phyloP scores from a whole-genome alignment of 2,113 vertebrate species.

The Hemibagrus wyckioides region DNA sequence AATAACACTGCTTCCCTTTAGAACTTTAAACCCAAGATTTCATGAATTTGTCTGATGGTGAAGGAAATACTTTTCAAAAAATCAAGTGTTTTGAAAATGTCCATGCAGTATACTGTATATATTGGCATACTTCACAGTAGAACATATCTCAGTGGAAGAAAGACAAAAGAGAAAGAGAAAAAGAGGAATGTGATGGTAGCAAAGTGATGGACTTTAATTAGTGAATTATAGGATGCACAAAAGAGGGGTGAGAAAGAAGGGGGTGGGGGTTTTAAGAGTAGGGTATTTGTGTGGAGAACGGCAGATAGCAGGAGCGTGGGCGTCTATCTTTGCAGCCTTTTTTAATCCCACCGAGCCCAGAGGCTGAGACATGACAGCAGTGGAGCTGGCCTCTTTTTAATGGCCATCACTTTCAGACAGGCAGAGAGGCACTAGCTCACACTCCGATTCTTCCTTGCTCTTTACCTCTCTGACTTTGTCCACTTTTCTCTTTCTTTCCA shows the following conservation, averaged over 20 bases:
- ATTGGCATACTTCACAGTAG: background rate
- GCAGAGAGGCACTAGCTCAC: slow-evolving; percentile 21
- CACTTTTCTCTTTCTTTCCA: background rate
- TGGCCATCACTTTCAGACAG: slow-evolving; percentile 49
- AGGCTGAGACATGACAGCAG: slow-evolving; percentile 45
- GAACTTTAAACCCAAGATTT: background rate
- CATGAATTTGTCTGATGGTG: background rate
- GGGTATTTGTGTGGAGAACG: slow-evolving; percentile 10
- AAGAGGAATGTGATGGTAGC: slow-evolving; percentile 3
- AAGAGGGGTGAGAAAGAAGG: background rate
- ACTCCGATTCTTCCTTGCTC: background rate
- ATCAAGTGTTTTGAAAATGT: background rate
- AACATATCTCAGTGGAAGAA: background rate
- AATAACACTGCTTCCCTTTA: background rate
- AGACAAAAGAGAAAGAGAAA: background rate
- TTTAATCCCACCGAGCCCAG: slow-evolving; percentile 27
- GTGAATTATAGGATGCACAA: slow-evolving; percentile 3
- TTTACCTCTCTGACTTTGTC: background rate
- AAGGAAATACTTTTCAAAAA: background rate
- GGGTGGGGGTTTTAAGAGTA: background rate
- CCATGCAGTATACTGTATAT: background rate
- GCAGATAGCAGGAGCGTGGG: slow-evolving; percentile 2
- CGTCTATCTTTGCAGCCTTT: background rate
- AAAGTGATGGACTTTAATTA: slow-evolving; percentile 39
- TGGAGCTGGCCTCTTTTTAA: slow-evolving; percentile 37